phyloP scores from a whole-genome alignment of 2,888 invertebrate species.

The Oscheius myriophilus region DNA sequence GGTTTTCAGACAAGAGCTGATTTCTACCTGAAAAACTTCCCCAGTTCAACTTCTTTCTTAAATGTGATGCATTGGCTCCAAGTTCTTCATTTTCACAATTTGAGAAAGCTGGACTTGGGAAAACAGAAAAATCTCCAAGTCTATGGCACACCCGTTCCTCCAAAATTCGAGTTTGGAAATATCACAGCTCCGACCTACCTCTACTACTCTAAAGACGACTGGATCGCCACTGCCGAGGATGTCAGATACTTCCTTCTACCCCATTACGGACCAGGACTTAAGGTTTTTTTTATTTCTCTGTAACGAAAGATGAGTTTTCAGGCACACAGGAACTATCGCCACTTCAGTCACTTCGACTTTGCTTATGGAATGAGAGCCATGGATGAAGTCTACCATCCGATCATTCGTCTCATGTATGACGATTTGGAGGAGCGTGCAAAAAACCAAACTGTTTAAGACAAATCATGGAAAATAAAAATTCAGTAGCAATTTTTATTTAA shows the following conservation, averaged over 20 bases:
- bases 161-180: constrained; percentile 30
- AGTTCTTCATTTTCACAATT: constrained; percentile 36
- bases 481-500: too few relatives aligned
- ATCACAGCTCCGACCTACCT: constrained; percentile 37
- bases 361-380: constrained; percentile 37
- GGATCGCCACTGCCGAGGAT: neutral
- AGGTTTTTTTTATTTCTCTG: neutral
- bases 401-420: constrained; percentile 37
- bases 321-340: constrained; percentile 31
- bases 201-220: constrained; percentile 30
- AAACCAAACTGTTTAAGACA: too few relatives aligned
- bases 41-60: constrained; percentile 33
- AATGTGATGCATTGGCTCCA: constrained; percentile 42
- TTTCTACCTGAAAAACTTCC: constrained; percentile 20
- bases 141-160: constrained; percentile 11
- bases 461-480: too few relatives aligned
- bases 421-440: constrained; percentile 21
- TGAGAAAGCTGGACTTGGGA: constrained; percentile 35
- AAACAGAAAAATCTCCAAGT: constrained; percentile 1
- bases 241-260: neutral
- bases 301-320: neutral
- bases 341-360: constrained; percentile 41
- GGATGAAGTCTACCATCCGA: constrained; percentile 41
- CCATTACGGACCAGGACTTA: constrained; percentile 1
- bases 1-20: constrained; percentile 8